A percentile compares a stretch with the other conserved stretches of the same genome.
Conservation (phyloP, 2,797 vertebrate genomes). For the Geotrypetes seraphini region DNA sequence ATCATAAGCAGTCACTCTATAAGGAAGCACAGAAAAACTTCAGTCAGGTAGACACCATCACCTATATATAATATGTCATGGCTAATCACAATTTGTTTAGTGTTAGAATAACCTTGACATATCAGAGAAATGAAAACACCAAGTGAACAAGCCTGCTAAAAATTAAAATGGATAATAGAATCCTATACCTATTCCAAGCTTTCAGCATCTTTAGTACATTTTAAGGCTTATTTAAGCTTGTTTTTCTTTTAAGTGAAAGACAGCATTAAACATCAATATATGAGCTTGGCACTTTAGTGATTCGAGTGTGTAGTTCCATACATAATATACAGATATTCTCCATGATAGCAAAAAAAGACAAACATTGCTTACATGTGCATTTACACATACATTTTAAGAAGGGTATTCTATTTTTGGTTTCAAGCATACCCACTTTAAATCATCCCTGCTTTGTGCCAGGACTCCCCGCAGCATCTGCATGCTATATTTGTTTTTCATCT, state of each 20-base stretch:
- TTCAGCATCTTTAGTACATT: constrained; percentile 33
- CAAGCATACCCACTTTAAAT: constrained; percentile 47
- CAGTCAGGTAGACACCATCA: constrained; percentile 5
- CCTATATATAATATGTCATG: no score
- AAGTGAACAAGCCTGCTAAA: constrained; percentile 20
- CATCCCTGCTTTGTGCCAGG: constrained; percentile 40
- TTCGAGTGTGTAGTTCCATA: constrained; percentile 50
- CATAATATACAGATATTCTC: constrained; percentile 37
- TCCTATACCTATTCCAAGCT: constrained; percentile 31
- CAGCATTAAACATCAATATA: constrained; percentile 29
- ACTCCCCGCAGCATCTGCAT: constrained; percentile 46
- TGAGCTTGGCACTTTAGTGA: constrained; percentile 63
- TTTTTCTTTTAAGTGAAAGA: constrained; percentile 36
- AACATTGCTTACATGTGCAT: constrained; percentile 37
- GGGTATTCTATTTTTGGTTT: constrained; percentile 46
- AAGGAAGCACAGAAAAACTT: constrained; percentile 1
- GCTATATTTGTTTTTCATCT: constrained; percentile 33
- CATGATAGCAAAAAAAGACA: constrained; percentile 35
- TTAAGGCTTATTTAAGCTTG: constrained; percentile 55
- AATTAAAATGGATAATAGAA: no score
- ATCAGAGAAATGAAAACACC: background rate
- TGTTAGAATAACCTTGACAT: no score
- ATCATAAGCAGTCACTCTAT: no score
- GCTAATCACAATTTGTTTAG: no score
- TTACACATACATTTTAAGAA: constrained; percentile 44